Base-by-base conservation (phyloP, 2,888 invertebrate genomes). In the Strigamia transsilvanica region DNA sequence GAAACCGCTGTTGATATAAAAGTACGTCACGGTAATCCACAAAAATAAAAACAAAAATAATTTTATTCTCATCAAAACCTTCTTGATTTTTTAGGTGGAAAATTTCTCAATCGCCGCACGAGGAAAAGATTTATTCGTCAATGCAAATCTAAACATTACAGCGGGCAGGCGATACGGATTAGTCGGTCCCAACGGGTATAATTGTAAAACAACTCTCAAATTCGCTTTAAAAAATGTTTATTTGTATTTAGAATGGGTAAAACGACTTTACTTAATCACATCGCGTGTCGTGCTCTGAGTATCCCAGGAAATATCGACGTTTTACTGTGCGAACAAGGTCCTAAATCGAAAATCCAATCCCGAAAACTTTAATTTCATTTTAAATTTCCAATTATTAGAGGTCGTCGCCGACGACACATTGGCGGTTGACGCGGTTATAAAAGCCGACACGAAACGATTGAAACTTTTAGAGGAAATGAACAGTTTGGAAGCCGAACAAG, bases 1-100 rank as follows among this genome's bases (percentile, higher is more conserved):
- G 98, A 99, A 87, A 94, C 96, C 87, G 97, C 98, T 0, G 94
- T 97, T 13, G 99, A 99, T 88, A 99, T 99, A 81, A 99, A 99
- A 91, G 95, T 98, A 27, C 7, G 23, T 23, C 34, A 34, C 7
- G 7, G 3, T 34, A 34, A 34, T 34, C 7, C 7, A 34, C 7
- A 34, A 3, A 34, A 34, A 34, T 7, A 34, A 32, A 13, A 73
- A 18, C 5, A 78, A 83, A 56, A 82, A 34, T n/a, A 66, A 78
- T n/a, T n/a, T n/a, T n/a, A n/a, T n/a, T n/a, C n/a, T n/a, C n/a
- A n/a, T n/a, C n/a, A n/a, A 42, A 73, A 80, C 6, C 80, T 15
- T 82, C 80, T 79, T 78, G 12, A 21, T 1, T 41, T 80, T 85
- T 73, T 84, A 89, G 89, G 88, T 90, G 38, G 99, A 99, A 87